These are phyloP conservation scores for Thalassoma bifasciatum DNA, from an alignment of 2,113 vertebrate species.

Conservation along the genomic window DNA sequence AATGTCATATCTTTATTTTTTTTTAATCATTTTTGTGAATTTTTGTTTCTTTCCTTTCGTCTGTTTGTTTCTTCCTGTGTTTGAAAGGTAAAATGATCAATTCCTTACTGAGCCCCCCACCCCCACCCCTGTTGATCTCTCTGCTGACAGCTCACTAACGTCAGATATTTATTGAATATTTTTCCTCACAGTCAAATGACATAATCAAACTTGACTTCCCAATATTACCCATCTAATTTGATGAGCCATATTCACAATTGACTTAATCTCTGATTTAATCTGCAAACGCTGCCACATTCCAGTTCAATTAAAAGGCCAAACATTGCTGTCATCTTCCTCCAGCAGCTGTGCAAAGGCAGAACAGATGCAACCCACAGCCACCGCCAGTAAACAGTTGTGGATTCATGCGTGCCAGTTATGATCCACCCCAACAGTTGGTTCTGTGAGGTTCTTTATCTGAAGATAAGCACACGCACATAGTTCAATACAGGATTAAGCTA, in stretches of 20 bases:
- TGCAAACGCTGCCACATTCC: conserved; percentile 25
- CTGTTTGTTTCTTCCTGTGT: too few relatives aligned
- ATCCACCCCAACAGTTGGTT: conserved; percentile 37
- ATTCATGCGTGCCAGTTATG: conserved; percentile 41
- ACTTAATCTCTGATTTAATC: conserved; percentile 24
- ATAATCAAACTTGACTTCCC: not conserved
- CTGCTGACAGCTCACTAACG: not conserved
- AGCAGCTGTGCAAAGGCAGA: conserved; percentile 58
- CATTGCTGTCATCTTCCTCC: conserved; percentile 25
- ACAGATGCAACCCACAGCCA: conserved; percentile 46
- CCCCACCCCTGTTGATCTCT: not conserved
- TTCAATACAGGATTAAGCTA: conserved; percentile 31
- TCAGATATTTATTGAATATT: conserved; percentile 10
- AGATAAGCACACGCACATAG: conserved; percentile 24
- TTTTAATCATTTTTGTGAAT: too few relatives aligned
- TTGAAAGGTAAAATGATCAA: too few relatives aligned
- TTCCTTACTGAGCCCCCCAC: not conserved
- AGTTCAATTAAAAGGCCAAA: conserved; percentile 62
- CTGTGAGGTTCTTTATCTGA: conserved; percentile 35
- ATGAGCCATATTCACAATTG: conserved; percentile 20
- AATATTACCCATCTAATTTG: conserved; percentile 28
- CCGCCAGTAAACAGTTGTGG: conserved; percentile 33
- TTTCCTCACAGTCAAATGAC: not conserved
- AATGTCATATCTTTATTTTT: too few relatives aligned
- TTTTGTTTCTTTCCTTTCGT: too few relatives aligned